Evolutionary conservation across 2,113 vertebrate species (phyloP).

Genomic region (Perca flavescens): DNA sequence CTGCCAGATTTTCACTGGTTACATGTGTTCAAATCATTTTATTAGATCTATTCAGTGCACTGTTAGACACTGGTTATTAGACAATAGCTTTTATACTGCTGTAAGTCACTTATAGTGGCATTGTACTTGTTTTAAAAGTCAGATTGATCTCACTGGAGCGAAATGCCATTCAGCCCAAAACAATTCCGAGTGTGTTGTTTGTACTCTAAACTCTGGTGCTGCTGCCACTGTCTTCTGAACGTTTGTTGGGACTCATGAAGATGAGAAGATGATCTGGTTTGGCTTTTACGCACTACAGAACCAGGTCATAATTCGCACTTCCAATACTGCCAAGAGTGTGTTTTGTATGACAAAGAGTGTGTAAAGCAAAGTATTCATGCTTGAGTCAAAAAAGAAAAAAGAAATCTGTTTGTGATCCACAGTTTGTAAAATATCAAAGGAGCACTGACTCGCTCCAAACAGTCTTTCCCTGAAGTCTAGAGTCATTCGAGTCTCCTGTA

Average conservation of each 20-base stretch:
- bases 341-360: constrained; percentile 68
- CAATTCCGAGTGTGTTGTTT: constrained; percentile 59
- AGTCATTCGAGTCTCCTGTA: constrained; percentile 75
- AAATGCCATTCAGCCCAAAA: constrained; percentile 71
- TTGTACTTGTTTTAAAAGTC: constrained; percentile 64
- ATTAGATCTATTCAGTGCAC: constrained; percentile 75
- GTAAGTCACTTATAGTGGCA: constrained; percentile 68
- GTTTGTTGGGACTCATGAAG: constrained; percentile 51
- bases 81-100: constrained; percentile 77
- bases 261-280: constrained; percentile 65
- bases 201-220: constrained; percentile 76
- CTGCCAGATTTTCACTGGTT: constrained; percentile 78
- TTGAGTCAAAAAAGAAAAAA: constrained; percentile 26
- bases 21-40: constrained; percentile 72
- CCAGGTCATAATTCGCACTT: constrained; percentile 77
- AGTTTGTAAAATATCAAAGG: constrained; percentile 76
- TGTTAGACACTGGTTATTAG: constrained; percentile 75
- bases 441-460: constrained; percentile 33
- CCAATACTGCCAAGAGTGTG: constrained; percentile 82
- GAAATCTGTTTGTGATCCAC: constrained; percentile 62
- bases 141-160: constrained; percentile 56
- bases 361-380: constrained; percentile 57
- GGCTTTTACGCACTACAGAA: constrained; percentile 45
- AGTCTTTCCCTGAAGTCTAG: constrained; percentile 62
- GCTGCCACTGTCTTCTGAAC: constrained; percentile 73